Conservation (phyloP, 2,888 invertebrate species). For the Leptinotarsa rubiginosa region DNA sequence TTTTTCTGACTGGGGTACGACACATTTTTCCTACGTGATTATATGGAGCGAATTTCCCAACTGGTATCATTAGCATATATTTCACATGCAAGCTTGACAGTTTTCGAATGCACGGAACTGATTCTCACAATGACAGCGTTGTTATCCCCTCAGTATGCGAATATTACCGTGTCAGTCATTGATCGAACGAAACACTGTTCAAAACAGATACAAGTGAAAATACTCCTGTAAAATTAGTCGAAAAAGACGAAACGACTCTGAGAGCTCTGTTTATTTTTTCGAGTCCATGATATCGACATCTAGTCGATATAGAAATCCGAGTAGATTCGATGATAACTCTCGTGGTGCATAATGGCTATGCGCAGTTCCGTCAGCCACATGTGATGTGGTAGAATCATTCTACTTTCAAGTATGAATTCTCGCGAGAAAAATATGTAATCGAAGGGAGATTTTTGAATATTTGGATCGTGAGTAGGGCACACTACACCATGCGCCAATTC, state of each 20-base stretch:
- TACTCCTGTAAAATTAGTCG: background rate
- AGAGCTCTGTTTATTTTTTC: no score
- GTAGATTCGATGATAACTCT: no score
- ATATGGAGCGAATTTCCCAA: slow-evolving; percentile 11
- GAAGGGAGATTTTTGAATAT: no score
- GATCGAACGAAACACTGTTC: slow-evolving; percentile 15
- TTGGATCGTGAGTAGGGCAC: no score
- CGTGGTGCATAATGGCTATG: no score
- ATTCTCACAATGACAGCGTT: slow-evolving; percentile 19
- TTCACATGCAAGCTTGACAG: slow-evolving; percentile 18
- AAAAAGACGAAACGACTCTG: background rate
- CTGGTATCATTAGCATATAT: slow-evolving; percentile 19
- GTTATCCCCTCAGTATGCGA: slow-evolving; percentile 13
- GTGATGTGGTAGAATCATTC: no score
- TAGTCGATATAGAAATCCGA: no score
- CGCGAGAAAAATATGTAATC: no score
- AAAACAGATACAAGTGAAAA: slow-evolving; percentile 9
- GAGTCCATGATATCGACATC: no score
- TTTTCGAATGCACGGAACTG: slow-evolving; percentile 14
- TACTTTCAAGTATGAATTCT: no score
- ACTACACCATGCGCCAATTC: no score
- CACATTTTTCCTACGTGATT: slow-evolving; percentile 15
- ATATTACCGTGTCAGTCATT: slow-evolving; percentile 13
- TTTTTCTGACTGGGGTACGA: background rate
- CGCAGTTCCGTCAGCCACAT: no score